Base-by-base conservation (phyloP, 2,888 invertebrate species). In the Halocaridina rubra region DNA sequence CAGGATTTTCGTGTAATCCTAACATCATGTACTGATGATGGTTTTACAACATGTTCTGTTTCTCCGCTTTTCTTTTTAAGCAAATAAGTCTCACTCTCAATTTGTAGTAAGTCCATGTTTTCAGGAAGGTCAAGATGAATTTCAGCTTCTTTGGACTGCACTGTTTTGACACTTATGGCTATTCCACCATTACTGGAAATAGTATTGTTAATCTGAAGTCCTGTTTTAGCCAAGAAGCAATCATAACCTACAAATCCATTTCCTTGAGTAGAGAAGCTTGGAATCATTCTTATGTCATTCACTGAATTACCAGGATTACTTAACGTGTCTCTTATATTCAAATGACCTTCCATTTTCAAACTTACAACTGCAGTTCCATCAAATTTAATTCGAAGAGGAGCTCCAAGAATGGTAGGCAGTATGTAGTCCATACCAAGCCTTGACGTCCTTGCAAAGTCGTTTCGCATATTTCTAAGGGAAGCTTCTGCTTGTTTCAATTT, bases 371-470 rank as follows among this genome's bases (percentile, higher is more conserved):
- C 77, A 29, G 80, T 67, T 22, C 53, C 19, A 22, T 59, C 72
- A 8, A 75, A 27, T 32, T 59, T 76, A 3, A 85, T 30, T 33
- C 80, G 72, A 59, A 87, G 72, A 3, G 85, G 82, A 39, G 81
- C 80, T 7, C 87, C 87, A 46, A 85, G 87, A 19, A 77, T 74
- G 24, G 87, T 87, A 13, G 87, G 85, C 19, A 87, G 72, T n/a
- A 59, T 64, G 19, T 82, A 69, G 19, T 85, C 80, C 19, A 64
- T 10, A 29, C 53, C 61, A 5, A 81, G 8, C 30, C 80, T 82
- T 16, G 19, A 16, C 53, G 80, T 80, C 29, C 77, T 71, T 4
- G 80, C 29, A 19, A 71, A 33, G 46, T 81, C 72, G 4, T 19
- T 24, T n/a, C 67, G 16, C 0, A 32, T 33, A 5, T 24, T 76